phyloP scores from a whole-genome alignment of 2,888 invertebrate species.

The Leptopilina drosophilae region DNA sequence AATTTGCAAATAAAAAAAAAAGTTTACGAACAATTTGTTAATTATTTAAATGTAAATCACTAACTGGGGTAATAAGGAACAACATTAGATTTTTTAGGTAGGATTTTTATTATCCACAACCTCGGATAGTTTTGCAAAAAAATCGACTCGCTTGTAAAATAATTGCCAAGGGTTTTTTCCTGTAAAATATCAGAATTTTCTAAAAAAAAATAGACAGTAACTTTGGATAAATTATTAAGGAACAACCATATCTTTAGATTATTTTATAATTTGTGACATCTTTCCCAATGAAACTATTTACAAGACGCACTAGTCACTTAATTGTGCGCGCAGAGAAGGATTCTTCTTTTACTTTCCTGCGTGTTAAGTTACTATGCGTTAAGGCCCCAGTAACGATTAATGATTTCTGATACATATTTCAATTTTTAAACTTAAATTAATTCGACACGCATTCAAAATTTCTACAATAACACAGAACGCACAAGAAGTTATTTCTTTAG shows the following conservation, averaged over 20 bases:
- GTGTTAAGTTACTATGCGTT: constrained; percentile 61
- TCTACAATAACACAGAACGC: constrained; percentile 18
- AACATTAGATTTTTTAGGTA: too few relatives aligned
- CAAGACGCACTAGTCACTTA: constrained; percentile 55
- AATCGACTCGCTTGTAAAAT: too few relatives aligned
- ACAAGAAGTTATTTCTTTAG: background rate
- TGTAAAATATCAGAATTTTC: too few relatives aligned
- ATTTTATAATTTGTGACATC: constrained; percentile 56
- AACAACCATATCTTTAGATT: constrained; percentile 40
- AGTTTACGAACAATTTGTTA: too few relatives aligned
- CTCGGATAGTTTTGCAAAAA: too few relatives aligned
- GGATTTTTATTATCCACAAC: too few relatives aligned
- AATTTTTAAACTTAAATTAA: constrained; percentile 33
- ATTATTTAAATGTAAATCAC: too few relatives aligned
- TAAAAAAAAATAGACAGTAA: too few relatives aligned
- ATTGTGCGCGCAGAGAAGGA: constrained; percentile 51
- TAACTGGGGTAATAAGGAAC: too few relatives aligned
- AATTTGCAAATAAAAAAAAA: too few relatives aligned
- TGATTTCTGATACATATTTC: constrained; percentile 19
- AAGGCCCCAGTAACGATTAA: constrained; percentile 65
- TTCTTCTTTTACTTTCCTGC: constrained; percentile 50
- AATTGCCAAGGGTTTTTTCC: too few relatives aligned
- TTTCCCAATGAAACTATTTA: constrained; percentile 51
- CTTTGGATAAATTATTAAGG: too few relatives aligned
- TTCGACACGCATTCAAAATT: constrained; percentile 16